A percentile compares a stretch with the other conserved stretches of the same genome.
Evolutionary conservation across 2,113 vertebrate genomes (phyloP).

Genomic region (Rousettus leschenaultii): DNA sequence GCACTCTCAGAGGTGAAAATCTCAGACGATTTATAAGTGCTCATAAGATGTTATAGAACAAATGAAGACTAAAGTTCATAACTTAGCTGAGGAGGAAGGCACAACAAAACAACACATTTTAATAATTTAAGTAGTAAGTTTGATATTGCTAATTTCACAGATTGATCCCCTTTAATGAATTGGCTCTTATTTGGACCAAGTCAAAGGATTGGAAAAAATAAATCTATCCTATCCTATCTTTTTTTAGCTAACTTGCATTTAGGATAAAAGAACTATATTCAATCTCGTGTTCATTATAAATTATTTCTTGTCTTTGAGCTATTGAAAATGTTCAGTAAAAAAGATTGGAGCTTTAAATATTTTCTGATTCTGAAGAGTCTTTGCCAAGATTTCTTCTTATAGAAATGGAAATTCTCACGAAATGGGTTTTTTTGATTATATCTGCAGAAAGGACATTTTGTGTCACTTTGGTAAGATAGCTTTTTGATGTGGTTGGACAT

Average conservation of each 20-base stretch:
- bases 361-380: not conserved
- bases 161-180: not conserved
- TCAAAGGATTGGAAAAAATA: not conserved
- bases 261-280: not conserved
- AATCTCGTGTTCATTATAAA: not conserved
- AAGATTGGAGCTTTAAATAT: not conserved
- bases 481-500: not conserved
- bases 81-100: not conserved
- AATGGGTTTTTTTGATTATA: not conserved
- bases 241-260: slow-evolving; percentile 14
- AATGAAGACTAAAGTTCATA: not conserved
- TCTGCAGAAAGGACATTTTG: not conserved
- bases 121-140: not conserved
- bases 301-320: not conserved
- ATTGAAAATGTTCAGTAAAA: not conserved
- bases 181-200: not conserved
- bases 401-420: not conserved
- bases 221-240: not conserved
- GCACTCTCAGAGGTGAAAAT: not conserved
- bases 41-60: not conserved
- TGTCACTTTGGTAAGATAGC: not conserved
- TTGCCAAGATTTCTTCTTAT: not conserved
- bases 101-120: not conserved
- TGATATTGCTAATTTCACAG: not conserved
- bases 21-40: not conserved